These are phyloP conservation scores for Toxotes chatareus DNA, from an alignment of 2,113 vertebrate genomes.

Conservation along the genomic window DNA sequence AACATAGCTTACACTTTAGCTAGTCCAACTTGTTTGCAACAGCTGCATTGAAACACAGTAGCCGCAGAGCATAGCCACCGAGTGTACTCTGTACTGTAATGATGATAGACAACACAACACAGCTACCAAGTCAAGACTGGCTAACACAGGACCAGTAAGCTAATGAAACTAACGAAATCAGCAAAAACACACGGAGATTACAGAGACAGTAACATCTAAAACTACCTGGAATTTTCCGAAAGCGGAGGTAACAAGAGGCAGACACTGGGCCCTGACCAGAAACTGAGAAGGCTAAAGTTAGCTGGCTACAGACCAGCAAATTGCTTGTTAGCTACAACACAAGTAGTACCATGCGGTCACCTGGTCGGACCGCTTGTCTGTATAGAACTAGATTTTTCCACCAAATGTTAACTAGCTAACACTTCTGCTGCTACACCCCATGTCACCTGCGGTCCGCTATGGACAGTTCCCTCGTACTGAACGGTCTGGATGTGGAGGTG, in stretches of 20 bases:
- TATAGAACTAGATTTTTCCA: neutral
- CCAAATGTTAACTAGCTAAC: constrained; percentile 2
- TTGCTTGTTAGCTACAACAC: constrained; percentile 25
- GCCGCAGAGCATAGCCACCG: neutral
- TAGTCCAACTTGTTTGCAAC: neutral
- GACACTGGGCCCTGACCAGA: constrained; percentile 1
- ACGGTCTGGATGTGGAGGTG: neutral
- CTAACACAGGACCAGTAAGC: neutral
- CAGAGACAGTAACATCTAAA: neutral
- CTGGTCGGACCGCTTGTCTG: neutral
- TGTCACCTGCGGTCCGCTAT: neutral
- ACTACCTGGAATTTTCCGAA: constrained; percentile 53
- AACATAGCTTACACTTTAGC: neutral
- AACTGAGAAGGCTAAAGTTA: constrained; percentile 60
- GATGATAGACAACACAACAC: neutral
- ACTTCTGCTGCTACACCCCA: constrained; percentile 11
- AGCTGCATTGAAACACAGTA: neutral
- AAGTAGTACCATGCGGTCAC: constrained; percentile 22
- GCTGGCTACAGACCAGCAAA: constrained; percentile 52
- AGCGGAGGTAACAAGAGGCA: neutral
- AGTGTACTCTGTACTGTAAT: neutral
- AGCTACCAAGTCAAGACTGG: neutral
- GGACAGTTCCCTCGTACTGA: constrained; percentile 1
- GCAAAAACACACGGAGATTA: neutral
- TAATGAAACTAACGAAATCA: neutral